Conservation (phyloP, 2,113 vertebrate species). For the Neomonachus schauinslandi region DNA sequence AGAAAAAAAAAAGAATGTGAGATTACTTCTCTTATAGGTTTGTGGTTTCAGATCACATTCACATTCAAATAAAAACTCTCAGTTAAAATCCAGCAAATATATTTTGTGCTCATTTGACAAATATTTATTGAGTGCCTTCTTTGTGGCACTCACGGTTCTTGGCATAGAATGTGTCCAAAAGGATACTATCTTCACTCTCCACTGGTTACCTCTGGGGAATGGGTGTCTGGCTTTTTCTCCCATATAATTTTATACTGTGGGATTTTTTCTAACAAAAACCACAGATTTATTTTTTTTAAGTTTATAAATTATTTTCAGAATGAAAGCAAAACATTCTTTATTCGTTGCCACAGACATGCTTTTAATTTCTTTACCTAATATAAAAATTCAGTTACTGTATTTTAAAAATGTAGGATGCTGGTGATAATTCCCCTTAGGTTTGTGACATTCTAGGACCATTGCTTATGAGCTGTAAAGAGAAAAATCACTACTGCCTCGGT, state of each 20-base stretch:
- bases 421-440: background rate
- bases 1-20: background rate
- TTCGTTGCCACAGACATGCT: background rate
- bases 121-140: background rate
- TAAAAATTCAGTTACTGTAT: background rate
- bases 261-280: background rate
- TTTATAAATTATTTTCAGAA: slow-evolving; percentile 8
- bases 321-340: background rate
- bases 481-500: background rate
- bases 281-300: background rate
- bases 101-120: background rate
- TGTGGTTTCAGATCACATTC: background rate
- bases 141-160: background rate
- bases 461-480: background rate
- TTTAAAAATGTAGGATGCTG: background rate
- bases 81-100: background rate
- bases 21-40: background rate
- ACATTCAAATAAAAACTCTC: background rate
- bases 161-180: background rate
- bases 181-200: background rate
- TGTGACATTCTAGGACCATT: background rate
- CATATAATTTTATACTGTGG: background rate
- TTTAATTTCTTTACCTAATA: background rate
- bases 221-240: background rate
- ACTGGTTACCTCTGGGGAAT: background rate